phyloP scores from a whole-genome alignment of 2,113 vertebrate genomes.

The Tyrannus savana region DNA sequence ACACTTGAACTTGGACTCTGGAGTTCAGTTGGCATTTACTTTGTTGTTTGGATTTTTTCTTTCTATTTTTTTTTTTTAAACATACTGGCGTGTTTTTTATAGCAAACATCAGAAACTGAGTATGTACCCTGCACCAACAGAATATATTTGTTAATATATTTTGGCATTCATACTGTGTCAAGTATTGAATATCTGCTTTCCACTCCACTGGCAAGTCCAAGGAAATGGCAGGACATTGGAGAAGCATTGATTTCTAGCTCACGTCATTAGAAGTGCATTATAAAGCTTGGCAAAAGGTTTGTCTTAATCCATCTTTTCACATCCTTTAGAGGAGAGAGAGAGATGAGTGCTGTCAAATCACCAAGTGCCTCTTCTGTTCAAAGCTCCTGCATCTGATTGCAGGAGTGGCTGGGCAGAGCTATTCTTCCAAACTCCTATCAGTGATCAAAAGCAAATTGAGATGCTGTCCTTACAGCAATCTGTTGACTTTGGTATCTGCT shows the following conservation, averaged over 20 bases:
- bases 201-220: background rate
- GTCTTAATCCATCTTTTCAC: constrained; percentile 31
- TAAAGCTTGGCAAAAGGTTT: constrained; percentile 28
- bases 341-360: background rate
- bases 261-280: constrained; percentile 24
- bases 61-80: background rate
- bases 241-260: background rate
- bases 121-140: background rate
- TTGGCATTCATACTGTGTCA: background rate
- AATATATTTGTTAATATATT: background rate
- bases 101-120: background rate
- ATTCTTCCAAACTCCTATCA: background rate
- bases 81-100: background rate
- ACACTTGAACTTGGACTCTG: background rate
- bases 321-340: background rate
- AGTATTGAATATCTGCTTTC: constrained; percentile 45
- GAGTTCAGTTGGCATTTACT: background rate
- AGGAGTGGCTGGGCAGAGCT: background rate
- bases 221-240: background rate
- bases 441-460: background rate
- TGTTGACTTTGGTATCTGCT: background rate
- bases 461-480: background rate
- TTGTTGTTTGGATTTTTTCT: background rate
- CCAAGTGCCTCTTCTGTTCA: background rate
- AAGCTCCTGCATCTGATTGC: background rate